Conservation (phyloP, 2,113 vertebrate species). For the Cygnus buccinator region DNA sequence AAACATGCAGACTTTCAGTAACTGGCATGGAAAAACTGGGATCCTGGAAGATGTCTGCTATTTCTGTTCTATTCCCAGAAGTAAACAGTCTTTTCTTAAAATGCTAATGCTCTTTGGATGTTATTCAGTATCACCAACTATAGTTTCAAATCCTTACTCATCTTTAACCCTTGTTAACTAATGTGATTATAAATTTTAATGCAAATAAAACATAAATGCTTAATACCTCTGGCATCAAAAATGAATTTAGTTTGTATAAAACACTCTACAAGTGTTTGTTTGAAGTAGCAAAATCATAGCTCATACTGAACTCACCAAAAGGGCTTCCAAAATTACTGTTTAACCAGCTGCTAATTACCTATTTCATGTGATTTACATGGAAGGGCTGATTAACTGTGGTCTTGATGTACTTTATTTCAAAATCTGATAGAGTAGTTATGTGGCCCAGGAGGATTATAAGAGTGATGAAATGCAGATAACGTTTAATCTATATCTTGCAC, state of each 20-base stretch:
- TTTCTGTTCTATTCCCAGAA: background rate
- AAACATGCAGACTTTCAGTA: background rate
- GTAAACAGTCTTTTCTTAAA: background rate
- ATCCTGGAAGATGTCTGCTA: background rate
- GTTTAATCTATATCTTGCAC: background rate
- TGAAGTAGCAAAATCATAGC: background rate
- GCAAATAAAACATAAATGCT: background rate
- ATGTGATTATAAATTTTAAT: background rate
- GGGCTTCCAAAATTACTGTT: background rate
- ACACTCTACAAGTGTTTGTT: background rate
- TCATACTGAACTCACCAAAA: background rate
- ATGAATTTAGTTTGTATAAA: background rate
- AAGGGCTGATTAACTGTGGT: background rate
- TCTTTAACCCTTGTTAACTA: background rate
- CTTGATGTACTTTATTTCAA: background rate
- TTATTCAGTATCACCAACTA: background rate
- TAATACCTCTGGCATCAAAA: background rate
- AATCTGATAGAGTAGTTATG: background rate
- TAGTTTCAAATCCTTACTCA: background rate
- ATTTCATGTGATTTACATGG: background rate
- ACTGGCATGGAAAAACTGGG: background rate
- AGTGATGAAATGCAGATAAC: background rate
- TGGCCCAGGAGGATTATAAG: background rate
- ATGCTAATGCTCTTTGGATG: background rate
- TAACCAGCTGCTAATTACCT: background rate